Percentiles rank a stretch among this genome's conserved stretches.
phyloP scores from a whole-genome alignment of 1,140 invertebrate species.

The Lepidurus apus region DNA sequence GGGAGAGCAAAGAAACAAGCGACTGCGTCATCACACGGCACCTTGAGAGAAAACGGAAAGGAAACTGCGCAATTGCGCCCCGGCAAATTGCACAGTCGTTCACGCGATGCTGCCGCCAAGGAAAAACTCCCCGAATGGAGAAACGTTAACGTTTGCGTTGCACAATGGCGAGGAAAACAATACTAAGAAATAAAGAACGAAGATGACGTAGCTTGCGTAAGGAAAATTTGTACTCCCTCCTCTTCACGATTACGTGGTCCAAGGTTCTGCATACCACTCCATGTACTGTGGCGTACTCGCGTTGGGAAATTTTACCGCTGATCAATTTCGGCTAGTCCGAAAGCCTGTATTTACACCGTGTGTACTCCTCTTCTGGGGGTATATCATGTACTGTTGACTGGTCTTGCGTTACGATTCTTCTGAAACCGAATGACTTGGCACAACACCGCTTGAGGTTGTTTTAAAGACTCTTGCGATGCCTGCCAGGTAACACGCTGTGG shows the following conservation, averaged over 20 bases:
- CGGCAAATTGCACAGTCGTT: not conserved
- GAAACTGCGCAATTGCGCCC: conserved; percentile 20
- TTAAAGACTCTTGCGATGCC: conserved; percentile 9
- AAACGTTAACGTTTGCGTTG: not conserved
- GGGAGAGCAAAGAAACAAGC: not conserved
- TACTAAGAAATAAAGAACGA: not conserved
- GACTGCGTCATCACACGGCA: not conserved
- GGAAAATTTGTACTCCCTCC: not conserved
- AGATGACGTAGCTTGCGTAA: not conserved
- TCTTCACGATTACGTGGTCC: not conserved
- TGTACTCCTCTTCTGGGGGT: too few relatives aligned
- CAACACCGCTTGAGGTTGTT: not conserved
- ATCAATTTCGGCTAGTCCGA: too few relatives aligned
- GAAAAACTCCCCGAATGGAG: not conserved
- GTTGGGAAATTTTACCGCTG: too few relatives aligned
- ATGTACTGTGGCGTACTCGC: too few relatives aligned
- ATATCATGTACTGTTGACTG: not conserved
- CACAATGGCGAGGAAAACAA: not conserved
- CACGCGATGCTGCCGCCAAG: not conserved
- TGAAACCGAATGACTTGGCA: not conserved
- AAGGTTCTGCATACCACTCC: too few relatives aligned
- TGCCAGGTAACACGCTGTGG: not conserved
- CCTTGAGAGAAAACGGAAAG: not conserved
- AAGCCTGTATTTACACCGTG: too few relatives aligned
- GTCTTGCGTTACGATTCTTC: not conserved